Evolutionary conservation across 2,113 vertebrate genomes (phyloP).

Genomic region (Pterocles gutturalis): DNA sequence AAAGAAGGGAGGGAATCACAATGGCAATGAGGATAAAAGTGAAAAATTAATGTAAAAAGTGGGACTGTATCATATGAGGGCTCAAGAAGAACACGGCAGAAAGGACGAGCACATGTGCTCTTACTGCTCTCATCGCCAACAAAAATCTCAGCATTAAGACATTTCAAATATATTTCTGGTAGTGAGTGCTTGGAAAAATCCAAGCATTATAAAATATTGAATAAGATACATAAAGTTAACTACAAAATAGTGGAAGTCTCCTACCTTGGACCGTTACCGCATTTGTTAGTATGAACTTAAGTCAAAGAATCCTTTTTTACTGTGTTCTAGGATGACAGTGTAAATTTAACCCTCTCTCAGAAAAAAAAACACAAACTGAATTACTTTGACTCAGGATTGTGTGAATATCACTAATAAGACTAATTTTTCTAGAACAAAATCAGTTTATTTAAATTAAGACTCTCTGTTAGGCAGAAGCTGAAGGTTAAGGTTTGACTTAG

Average conservation of each 20-base stretch:
- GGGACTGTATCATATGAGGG: neutral
- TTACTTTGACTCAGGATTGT: neutral
- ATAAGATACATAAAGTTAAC: neutral
- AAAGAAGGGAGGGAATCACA: neutral
- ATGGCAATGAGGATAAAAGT: neutral
- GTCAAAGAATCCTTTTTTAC: neutral
- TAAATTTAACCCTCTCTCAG: neutral
- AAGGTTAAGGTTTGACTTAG: neutral
- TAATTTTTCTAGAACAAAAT: neutral
- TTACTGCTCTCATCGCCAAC: neutral
- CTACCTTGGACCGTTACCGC: neutral
- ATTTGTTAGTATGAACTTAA: neutral
- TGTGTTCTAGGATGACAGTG: neutral
- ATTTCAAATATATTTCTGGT: neutral
- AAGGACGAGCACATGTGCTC: neutral
- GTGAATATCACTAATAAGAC: neutral
- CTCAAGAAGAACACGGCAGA: neutral
- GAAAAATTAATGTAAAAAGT: neutral
- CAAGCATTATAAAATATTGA: neutral
- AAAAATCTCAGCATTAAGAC: neutral
- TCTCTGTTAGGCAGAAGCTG: neutral
- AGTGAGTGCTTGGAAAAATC: neutral
- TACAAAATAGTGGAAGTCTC: neutral
- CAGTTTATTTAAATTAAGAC: neutral
- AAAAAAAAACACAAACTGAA: neutral